A percentile compares a stretch with the other conserved stretches of the same genome.
Evolutionary conservation across 2,797 vertebrate species (phyloP).

Genomic region (Poeciliopsis presidionis): DNA sequence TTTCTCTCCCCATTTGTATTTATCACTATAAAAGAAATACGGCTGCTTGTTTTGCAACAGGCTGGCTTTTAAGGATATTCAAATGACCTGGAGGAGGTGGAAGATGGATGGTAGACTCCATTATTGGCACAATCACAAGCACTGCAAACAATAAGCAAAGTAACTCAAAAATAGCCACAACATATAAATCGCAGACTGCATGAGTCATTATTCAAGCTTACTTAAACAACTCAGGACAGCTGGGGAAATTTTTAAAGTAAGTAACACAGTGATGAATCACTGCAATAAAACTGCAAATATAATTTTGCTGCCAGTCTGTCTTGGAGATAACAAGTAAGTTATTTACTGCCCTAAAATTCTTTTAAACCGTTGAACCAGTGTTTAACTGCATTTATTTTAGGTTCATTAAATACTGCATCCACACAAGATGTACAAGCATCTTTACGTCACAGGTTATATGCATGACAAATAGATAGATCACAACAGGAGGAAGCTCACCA

Average conservation of each 20-base stretch:
- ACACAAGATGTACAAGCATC: constrained; percentile 3
- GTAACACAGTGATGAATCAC: constrained; percentile 29
- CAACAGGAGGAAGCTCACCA: background rate
- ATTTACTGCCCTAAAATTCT: constrained; percentile 2
- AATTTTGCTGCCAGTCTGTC: constrained; percentile 4
- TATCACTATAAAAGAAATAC: constrained; percentile 61
- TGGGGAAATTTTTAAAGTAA: constrained; percentile 33
- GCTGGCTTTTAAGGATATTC: constrained; percentile 67
- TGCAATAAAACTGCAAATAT: constrained; percentile 15
- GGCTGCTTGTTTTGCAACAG: constrained; percentile 59
- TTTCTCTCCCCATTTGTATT: constrained; percentile 58
- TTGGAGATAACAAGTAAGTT: constrained; percentile 14
- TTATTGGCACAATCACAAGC: constrained; percentile 50
- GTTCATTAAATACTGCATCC: constrained; percentile 12
- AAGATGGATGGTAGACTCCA: constrained; percentile 54
- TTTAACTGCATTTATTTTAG: constrained; percentile 27
- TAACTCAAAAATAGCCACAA: constrained; percentile 37
- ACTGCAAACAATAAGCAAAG: constrained; percentile 40
- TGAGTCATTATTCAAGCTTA: constrained; percentile 40
- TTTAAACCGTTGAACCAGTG: background rate
- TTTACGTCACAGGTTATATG: constrained; percentile 28
- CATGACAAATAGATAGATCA: constrained; percentile 28
- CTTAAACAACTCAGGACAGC: constrained; percentile 5
- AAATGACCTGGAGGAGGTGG: constrained; percentile 47
- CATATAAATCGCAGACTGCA: constrained; percentile 21